Evolutionary conservation across 2,888 invertebrate genomes (phyloP).

Genomic region (Drosophila lutescens): DNA sequence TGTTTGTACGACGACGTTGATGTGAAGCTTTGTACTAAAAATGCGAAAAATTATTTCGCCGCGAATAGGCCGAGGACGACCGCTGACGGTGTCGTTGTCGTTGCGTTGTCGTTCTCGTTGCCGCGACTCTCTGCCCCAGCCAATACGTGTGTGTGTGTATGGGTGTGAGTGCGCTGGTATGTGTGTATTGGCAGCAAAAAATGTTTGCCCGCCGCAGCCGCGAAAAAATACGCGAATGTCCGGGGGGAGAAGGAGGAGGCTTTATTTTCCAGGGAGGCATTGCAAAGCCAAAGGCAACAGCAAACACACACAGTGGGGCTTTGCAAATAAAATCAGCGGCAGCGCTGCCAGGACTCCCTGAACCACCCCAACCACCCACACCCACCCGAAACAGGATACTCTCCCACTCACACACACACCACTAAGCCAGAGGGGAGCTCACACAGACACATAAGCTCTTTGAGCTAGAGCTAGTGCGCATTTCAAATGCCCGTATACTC

Average conservation of each 20-base stretch:
- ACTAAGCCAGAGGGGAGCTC: conserved; percentile 29
- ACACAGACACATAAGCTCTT: conserved; percentile 34
- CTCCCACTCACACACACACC: conserved; percentile 27
- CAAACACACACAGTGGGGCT: conserved; percentile 43
- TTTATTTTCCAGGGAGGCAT: conserved; percentile 14
- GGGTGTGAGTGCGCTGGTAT: conserved; percentile 31
- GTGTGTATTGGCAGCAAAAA: conserved; percentile 65
- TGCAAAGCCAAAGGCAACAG: conserved; percentile 40
- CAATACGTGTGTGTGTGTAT: conserved; percentile 11
- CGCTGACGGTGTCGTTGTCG: conserved; percentile 59
- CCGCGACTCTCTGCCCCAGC: conserved; percentile 43
- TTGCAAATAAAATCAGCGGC: conserved; percentile 68
- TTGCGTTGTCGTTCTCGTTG: conserved; percentile 52
- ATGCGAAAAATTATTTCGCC: conserved; percentile 83
- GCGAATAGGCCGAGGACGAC: conserved; percentile 79
- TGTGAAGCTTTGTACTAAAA: conserved; percentile 83
- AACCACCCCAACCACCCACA: conserved; percentile 52
- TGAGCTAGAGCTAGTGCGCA: conserved; percentile 81
- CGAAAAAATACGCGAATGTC: conserved; percentile 75
- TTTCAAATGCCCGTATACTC: conserved; percentile 72
- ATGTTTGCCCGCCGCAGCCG: conserved; percentile 70
- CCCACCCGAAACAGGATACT: conserved; percentile 64
- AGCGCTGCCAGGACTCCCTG: conserved; percentile 51
- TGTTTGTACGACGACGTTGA: conserved; percentile 83
- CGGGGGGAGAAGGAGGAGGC: conserved; percentile 53